Evolutionary conservation across 2,888 invertebrate species (phyloP).

Genomic region (Octonoba sinensis): DNA sequence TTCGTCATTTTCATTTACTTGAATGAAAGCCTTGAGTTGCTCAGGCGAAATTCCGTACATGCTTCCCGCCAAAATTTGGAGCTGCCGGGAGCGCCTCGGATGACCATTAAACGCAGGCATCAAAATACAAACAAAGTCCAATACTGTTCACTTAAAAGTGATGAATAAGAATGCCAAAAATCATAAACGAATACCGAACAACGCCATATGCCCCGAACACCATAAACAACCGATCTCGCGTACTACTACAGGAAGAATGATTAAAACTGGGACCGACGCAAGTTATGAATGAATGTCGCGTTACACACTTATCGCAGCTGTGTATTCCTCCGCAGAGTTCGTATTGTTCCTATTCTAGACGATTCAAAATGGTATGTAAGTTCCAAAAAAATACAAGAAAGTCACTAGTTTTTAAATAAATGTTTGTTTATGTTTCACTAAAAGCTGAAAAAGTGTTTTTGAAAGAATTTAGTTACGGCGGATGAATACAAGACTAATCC

Average conservation of each 20-base stretch:
- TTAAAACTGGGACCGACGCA: slow-evolving; percentile 32
- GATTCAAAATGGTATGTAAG: too few relatives aligned
- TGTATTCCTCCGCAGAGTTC: slow-evolving; percentile 44
- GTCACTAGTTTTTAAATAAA: neutral
- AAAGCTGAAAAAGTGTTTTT: too few relatives aligned
- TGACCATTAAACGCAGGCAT: slow-evolving; percentile 63
- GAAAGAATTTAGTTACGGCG: slow-evolving; percentile 6
- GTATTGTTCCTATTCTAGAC: neutral
- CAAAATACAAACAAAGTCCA: slow-evolving; percentile 27
- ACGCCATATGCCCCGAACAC: neutral
- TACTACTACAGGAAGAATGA: slow-evolving; percentile 38
- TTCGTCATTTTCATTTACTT: slow-evolving; percentile 47
- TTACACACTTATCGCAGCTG: neutral
- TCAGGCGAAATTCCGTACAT: slow-evolving; percentile 61
- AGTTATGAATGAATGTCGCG: slow-evolving; percentile 56
- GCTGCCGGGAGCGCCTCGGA: slow-evolving; percentile 68
- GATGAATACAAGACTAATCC: slow-evolving; percentile 24
- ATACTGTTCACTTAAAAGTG: slow-evolving; percentile 15
- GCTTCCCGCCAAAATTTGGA: slow-evolving; percentile 59
- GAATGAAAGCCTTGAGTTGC: slow-evolving; percentile 54
- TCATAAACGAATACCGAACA: neutral
- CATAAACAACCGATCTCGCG: neutral
- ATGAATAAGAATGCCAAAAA: slow-evolving; percentile 1
- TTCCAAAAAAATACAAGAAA: too few relatives aligned
- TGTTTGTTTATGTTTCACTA: neutral